Percentiles rank a stretch among this genome's conserved stretches.
Conservation (phyloP, 2,888 invertebrate genomes). For the Antitype chi region DNA sequence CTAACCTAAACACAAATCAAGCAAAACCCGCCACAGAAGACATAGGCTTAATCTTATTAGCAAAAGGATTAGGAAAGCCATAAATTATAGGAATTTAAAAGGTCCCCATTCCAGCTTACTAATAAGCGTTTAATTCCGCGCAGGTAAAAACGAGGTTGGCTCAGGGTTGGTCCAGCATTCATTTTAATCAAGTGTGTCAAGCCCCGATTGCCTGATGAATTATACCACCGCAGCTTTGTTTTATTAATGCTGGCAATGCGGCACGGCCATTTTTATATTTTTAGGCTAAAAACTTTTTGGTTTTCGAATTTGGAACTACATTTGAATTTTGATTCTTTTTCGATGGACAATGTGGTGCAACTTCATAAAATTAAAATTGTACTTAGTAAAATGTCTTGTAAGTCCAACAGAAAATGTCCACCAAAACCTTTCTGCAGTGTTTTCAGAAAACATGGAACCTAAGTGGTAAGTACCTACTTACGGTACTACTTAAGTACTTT, state of each 20-base stretch:
- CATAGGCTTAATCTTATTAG: slow-evolving; percentile 72
- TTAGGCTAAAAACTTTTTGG: slow-evolving; percentile 2
- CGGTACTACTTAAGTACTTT: slow-evolving; percentile 14
- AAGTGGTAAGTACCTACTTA: slow-evolving; percentile 27
- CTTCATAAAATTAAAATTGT: neutral
- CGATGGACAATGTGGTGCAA: slow-evolving; percentile 1
- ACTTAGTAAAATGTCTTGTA: neutral
- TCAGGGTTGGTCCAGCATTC: slow-evolving; percentile 70
- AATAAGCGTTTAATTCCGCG: slow-evolving; percentile 77
- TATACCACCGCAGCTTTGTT: slow-evolving; percentile 65
- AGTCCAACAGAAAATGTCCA: slow-evolving; percentile 5
- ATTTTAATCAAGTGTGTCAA: slow-evolving; percentile 82
- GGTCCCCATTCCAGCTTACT: slow-evolving; percentile 69
- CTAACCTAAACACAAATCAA: slow-evolving; percentile 26
- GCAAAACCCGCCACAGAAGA: slow-evolving; percentile 24
- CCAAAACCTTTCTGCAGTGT: neutral
- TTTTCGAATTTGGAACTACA: slow-evolving; percentile 24
- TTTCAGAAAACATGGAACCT: slow-evolving; percentile 13
- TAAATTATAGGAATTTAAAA: slow-evolving; percentile 79
- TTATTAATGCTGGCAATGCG: slow-evolving; percentile 63
- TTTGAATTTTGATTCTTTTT: slow-evolving; percentile 20
- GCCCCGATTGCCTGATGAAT: slow-evolving; percentile 79
- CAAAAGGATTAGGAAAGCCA: slow-evolving; percentile 72
- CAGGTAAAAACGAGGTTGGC: slow-evolving; percentile 76
- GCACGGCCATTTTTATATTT: slow-evolving; percentile 43